Conservation (phyloP, 1,140 invertebrate genomes). For the Leptinotarsa defecta region DNA sequence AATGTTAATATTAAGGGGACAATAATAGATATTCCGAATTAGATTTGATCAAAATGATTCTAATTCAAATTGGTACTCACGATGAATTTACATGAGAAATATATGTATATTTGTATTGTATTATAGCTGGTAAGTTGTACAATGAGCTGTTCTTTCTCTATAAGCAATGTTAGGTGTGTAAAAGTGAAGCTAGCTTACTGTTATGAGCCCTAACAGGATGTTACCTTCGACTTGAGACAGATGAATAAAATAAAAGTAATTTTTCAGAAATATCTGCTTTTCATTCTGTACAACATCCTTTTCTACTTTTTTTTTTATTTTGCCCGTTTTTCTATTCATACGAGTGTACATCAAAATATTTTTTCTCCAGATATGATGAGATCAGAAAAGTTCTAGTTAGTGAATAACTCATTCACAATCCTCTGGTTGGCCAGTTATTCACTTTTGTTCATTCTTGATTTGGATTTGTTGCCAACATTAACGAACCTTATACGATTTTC, state of each 20-base stretch:
- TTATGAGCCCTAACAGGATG: constrained; percentile 14
- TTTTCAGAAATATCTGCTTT: no score
- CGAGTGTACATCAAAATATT: no score
- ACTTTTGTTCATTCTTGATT: no score
- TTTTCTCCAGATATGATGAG: no score
- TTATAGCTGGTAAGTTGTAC: constrained; percentile 15
- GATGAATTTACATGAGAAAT: constrained; percentile 24
- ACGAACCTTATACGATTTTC: no score
- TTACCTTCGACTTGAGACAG: not conserved
- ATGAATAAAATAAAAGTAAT: not conserved
- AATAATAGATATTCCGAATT: constrained; percentile 32
- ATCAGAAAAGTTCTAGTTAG: no score
- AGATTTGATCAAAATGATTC: constrained; percentile 18
- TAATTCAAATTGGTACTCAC: constrained; percentile 23
- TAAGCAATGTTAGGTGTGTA: constrained; percentile 4
- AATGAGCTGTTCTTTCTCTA: not conserved
- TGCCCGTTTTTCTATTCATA: no score
- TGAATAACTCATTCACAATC: no score
- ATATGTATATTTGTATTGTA: constrained; percentile 31
- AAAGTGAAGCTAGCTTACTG: constrained; percentile 21
- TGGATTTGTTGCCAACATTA: no score
- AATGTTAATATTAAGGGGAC: constrained; percentile 21
- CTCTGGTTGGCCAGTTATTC: no score
- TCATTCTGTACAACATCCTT: no score
- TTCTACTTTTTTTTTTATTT: no score